Evolutionary conservation across 2,113 vertebrate species (phyloP).

Genomic region (Symphodus melops): DNA sequence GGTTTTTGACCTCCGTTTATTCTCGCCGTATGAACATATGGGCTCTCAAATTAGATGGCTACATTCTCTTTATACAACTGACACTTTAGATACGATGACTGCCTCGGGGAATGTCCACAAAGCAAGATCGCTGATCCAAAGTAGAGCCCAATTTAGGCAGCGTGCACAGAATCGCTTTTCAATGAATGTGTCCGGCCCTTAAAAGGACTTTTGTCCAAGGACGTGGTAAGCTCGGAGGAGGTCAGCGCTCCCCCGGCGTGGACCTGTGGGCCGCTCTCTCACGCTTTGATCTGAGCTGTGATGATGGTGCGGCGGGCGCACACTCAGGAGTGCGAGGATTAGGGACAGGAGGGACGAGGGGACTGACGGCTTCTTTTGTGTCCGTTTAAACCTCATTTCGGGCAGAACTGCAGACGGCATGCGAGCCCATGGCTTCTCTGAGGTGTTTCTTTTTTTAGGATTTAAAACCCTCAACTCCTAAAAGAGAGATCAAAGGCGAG

Average conservation of each 20-base stretch:
- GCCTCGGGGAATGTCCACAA: conserved; percentile 50
- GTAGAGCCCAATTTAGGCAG: conserved; percentile 49
- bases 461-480: conserved; percentile 56
- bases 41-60: conserved; percentile 31
- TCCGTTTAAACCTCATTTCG: conserved; percentile 64
- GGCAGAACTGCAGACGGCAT: conserved; percentile 42
- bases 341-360: conserved; percentile 62
- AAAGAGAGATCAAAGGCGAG: conserved; percentile 70
- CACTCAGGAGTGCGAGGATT: conserved; percentile 76
- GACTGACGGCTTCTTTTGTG: conserved; percentile 69
- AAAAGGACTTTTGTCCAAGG: conserved; percentile 76
- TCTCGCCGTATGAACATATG: conserved; percentile 29
- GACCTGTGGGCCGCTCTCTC: conserved; percentile 65
- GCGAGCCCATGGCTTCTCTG: conserved; percentile 50
- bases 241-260: conserved; percentile 61
- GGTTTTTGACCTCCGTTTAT: conserved; percentile 21
- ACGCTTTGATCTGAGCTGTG: conserved; percentile 74
- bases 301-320: conserved; percentile 53
- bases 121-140: conserved; percentile 55
- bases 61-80: conserved; percentile 30
- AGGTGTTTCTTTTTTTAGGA: conserved; percentile 51
- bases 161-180: conserved; percentile 51
- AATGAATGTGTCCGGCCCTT: conserved; percentile 49
- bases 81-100: conserved; percentile 23
- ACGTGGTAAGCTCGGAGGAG: conserved; percentile 72